These are phyloP conservation scores for Metaphire vulgaris DNA, from an alignment of 1,140 invertebrate species.

Conservation along the genomic window DNA sequence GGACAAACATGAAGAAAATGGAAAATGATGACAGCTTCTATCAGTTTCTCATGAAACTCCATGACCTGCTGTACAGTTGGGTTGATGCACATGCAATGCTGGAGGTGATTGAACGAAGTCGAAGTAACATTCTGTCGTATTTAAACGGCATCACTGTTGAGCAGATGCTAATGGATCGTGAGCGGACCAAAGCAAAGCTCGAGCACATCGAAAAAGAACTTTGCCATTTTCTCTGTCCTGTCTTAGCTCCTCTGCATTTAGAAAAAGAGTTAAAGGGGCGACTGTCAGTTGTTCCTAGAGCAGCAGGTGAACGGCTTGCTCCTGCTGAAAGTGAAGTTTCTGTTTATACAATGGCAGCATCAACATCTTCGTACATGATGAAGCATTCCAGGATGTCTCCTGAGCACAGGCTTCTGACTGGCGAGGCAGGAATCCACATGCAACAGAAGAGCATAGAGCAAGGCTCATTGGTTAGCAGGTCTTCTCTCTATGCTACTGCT, in stretches of 20 bases:
- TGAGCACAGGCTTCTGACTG: no score
- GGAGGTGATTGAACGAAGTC: constrained; percentile 25
- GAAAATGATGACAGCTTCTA: constrained; percentile 26
- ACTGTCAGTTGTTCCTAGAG: no score
- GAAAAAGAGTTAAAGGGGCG: no score
- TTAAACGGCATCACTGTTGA: constrained; percentile 17
- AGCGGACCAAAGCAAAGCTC: constrained; percentile 13
- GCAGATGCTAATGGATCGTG: constrained; percentile 16
- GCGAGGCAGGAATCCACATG: not conserved
- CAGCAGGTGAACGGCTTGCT: no score
- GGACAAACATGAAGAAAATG: constrained; percentile 14
- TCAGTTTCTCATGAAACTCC: constrained; percentile 25
- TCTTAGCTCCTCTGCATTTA: no score
- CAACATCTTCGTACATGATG: no score
- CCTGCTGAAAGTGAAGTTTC: no score
- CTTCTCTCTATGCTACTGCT: not conserved
- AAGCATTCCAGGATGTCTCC: no score
- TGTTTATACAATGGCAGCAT: no score
- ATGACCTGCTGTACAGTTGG: constrained; percentile 20
- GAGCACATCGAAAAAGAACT: constrained; percentile 26
- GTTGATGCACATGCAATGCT: constrained; percentile 7
- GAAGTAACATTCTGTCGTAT: constrained; percentile 22
- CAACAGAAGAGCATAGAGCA: not conserved
- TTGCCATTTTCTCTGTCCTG: constrained; percentile 2
- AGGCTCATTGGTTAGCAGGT: not conserved